These are phyloP conservation scores for Paracanthobrama guichenoti DNA, from an alignment of 2,113 vertebrate species.

Conservation along the genomic window DNA sequence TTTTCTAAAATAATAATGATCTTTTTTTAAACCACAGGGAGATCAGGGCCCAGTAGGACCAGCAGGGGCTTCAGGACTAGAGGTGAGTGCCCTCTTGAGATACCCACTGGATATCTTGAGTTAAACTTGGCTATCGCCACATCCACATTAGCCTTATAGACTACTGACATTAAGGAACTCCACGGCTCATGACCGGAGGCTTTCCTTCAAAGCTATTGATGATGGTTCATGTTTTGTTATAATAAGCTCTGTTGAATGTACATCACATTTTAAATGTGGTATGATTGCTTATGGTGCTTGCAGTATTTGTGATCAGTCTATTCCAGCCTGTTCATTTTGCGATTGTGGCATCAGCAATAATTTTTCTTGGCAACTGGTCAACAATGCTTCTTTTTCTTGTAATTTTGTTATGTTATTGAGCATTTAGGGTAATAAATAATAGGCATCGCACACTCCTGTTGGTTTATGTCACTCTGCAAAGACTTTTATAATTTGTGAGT, in stretches of 20 bases:
- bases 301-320: neutral
- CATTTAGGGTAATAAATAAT: neutral
- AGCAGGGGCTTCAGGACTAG: slow-evolving; percentile 81
- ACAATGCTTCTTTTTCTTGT: neutral
- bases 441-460: neutral
- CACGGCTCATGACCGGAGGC: neutral
- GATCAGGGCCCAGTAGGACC: slow-evolving; percentile 88
- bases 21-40: slow-evolving; percentile 74
- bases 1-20: slow-evolving; percentile 20
- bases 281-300: neutral
- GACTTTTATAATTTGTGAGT: neutral
- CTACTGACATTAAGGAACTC: too few species aligned
- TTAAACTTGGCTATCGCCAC: neutral
- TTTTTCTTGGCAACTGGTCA: too few species aligned
- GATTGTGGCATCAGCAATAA: neutral
- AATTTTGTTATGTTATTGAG: neutral
- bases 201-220: neutral
- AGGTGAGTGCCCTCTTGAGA: slow-evolving; percentile 79
- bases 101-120: neutral
- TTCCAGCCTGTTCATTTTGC: neutral
- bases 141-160: too few species aligned
- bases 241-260: neutral
- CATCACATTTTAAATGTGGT: neutral
- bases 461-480: neutral
- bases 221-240: neutral